These are phyloP conservation scores for Eurystomus glaucurus DNA, from an alignment of 2,797 vertebrate genomes.

Conservation along the genomic window DNA sequence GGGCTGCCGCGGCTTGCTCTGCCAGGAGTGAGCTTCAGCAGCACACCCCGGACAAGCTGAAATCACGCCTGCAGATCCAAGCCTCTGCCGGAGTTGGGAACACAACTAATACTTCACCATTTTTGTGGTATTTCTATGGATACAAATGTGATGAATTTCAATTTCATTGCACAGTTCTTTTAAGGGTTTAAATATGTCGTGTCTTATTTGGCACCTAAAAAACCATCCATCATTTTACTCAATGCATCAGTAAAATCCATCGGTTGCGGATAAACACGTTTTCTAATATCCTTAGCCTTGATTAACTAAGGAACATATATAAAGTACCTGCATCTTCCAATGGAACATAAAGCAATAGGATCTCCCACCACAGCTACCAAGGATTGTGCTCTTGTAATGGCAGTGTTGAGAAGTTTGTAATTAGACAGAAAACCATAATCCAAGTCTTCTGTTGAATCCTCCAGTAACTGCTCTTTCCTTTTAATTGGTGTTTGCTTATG, in stretches of 20 bases:
- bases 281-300: background rate
- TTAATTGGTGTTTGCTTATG: constrained; percentile 99
- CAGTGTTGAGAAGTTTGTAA: constrained; percentile 99
- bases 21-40: background rate
- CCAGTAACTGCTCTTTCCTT: constrained; percentile 96
- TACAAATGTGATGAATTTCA: background rate
- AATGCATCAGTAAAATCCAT: background rate
- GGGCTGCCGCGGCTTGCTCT: background rate
- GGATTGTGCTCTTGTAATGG: constrained; percentile 98
- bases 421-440: constrained; percentile 99
- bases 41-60: background rate
- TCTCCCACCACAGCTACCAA: constrained; percentile 98
- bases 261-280: background rate
- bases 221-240: background rate
- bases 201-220: background rate
- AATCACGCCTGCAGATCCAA: background rate
- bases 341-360: constrained; percentile 97
- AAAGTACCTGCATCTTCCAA: constrained; percentile 97
- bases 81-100: background rate
- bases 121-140: background rate
- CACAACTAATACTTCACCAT: background rate
- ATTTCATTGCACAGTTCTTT: background rate
- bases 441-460: constrained; percentile 97
- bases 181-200: background rate
- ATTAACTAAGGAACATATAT: background rate